These are phyloP conservation scores for Pedionomus torquatus DNA, from an alignment of 2,113 vertebrate species.

Conservation along the genomic window DNA sequence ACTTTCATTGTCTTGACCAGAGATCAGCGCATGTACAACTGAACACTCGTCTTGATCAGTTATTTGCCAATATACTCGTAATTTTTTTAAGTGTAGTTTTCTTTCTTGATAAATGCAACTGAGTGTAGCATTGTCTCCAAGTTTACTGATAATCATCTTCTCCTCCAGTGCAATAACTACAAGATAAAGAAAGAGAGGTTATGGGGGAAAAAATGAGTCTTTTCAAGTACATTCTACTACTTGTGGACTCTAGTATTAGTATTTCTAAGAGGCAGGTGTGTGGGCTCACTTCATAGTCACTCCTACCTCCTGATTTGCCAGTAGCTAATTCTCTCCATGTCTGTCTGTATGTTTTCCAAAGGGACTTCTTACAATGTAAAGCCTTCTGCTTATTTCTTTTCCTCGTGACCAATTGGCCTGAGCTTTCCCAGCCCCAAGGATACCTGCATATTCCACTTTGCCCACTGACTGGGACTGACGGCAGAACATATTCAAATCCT, in stretches of 20 bases:
- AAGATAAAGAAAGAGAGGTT: background rate
- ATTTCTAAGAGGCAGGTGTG: background rate
- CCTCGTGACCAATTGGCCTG: background rate
- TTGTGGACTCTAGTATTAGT: background rate
- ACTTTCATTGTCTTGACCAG: background rate
- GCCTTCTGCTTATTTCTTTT: background rate
- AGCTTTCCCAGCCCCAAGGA: background rate
- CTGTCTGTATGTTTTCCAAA: background rate
- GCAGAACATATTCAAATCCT: background rate
- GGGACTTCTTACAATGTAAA: background rate
- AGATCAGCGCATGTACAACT: conserved; percentile 45
- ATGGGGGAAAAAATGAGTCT: background rate
- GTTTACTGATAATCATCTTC: conserved; percentile 11
- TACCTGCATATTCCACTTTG: background rate
- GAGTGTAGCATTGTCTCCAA: conserved; percentile 44
- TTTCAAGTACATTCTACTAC: background rate
- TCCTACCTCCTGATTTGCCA: background rate
- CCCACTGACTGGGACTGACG: background rate
- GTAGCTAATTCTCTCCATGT: background rate
- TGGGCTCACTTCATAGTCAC: background rate
- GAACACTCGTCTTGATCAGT: background rate
- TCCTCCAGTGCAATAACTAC: background rate
- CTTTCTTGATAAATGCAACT: background rate
- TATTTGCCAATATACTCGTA: conserved; percentile 73
- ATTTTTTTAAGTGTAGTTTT: background rate